Percentiles rank a stretch among this genome's conserved stretches.
Evolutionary conservation across 1,140 invertebrate species (phyloP).

Genomic region (Onthophagus taurus): DNA sequence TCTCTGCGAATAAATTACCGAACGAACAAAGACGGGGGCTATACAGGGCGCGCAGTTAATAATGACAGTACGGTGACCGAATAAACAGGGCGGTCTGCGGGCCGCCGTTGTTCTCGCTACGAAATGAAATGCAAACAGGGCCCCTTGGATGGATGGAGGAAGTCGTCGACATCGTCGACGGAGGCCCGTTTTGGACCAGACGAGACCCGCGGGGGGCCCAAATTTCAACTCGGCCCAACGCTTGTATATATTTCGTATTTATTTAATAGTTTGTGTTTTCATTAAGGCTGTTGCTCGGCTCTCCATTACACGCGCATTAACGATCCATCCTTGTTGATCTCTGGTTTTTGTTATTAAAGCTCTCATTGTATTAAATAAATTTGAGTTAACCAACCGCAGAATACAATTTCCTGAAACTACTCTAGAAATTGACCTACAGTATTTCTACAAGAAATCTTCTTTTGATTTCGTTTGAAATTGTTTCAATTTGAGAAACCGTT

Average conservation of each 20-base stretch:
- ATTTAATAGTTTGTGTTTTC: slow-evolving; percentile 12
- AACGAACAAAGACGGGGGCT: too few species aligned
- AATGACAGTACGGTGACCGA: slow-evolving; percentile 14
- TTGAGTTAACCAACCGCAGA: neutral
- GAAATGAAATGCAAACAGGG: slow-evolving; percentile 13
- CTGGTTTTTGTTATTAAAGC: neutral
- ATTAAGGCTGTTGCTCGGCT: slow-evolving; percentile 8
- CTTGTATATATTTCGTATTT: slow-evolving; percentile 10
- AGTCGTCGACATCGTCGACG: too few species aligned
- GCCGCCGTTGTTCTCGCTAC: neutral
- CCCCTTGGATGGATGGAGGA: neutral
- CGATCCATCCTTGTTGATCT: neutral
- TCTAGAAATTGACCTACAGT: neutral
- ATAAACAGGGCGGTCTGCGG: slow-evolving; percentile 5
- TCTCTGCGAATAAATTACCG: too few species aligned
- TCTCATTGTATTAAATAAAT: neutral
- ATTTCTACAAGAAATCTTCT: neutral
- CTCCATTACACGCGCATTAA: neutral
- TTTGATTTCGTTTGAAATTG: neutral
- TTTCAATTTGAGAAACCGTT: neutral
- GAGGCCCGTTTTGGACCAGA: too few species aligned
- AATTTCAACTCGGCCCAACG: neutral
- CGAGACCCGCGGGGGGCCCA: neutral
- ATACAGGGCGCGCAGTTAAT: too few species aligned
- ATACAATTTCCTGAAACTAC: neutral